Evolutionary conservation across 1,140 invertebrate genomes (phyloP).

Genomic region (Drosophila novamexicana): DNA sequence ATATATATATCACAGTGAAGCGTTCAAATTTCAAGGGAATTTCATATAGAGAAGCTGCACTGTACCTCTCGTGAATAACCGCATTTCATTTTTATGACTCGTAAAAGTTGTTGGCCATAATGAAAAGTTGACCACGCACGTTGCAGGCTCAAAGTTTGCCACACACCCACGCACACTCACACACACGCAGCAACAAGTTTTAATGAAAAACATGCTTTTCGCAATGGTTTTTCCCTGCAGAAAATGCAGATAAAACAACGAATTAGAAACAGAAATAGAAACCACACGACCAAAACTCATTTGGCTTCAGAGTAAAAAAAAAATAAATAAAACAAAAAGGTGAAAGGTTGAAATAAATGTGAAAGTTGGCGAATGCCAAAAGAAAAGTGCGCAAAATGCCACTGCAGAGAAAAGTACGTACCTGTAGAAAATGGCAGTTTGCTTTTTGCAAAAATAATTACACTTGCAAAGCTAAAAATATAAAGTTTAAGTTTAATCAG

Average conservation of each 20-base stretch:
- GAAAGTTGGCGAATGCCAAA: slow-evolving; percentile 6
- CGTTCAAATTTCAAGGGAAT: too few relatives aligned
- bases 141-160: neutral
- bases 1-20: neutral
- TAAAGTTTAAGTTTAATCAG: slow-evolving; percentile 36
- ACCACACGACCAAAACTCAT: slow-evolving; percentile 8
- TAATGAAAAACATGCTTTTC: slow-evolving; percentile 9
- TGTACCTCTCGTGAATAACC: neutral
- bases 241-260: neutral
- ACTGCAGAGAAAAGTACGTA: neutral
- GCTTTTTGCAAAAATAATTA: neutral
- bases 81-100: slow-evolving; percentile 9
- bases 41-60: neutral
- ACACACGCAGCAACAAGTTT: slow-evolving; percentile 13
- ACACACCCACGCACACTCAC: slow-evolving; percentile 6
- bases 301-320: neutral
- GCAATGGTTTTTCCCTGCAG: neutral
- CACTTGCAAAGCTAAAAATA: neutral
- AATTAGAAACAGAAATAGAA: slow-evolving; percentile 6
- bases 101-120: slow-evolving; percentile 7
- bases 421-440: neutral
- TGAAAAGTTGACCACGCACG: slow-evolving; percentile 16
- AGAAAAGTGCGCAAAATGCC: neutral
- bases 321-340: slow-evolving; percentile 2
- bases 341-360: slow-evolving; percentile 18